phyloP scores from a whole-genome alignment of 2,113 vertebrate genomes.

The Melanocharis versteri region DNA sequence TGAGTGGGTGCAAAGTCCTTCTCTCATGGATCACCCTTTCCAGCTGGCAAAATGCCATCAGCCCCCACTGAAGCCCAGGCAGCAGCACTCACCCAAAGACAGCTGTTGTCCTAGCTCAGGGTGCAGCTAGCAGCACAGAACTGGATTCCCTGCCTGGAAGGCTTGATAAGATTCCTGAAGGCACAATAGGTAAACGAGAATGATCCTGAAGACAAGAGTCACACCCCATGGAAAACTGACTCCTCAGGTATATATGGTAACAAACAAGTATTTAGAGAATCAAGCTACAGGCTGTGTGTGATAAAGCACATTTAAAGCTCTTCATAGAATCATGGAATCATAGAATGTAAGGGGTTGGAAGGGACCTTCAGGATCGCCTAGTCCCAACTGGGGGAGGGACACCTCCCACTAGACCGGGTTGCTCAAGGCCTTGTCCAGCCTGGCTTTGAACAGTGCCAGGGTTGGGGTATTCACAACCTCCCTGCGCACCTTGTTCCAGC shows the following conservation, averaged over 20 bases:
- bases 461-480: neutral
- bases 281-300: too few relatives aligned
- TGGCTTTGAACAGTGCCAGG: too few relatives aligned
- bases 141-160: neutral
- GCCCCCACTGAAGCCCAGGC: neutral
- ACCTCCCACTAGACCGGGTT: too few relatives aligned
- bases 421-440: neutral
- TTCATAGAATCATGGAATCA: neutral
- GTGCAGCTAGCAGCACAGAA: neutral
- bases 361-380: neutral
- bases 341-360: neutral
- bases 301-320: neutral
- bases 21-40: neutral
- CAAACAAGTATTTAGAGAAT: neutral
- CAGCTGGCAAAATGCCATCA: neutral
- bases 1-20: neutral
- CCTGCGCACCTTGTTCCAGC: neutral
- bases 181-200: accelerated
- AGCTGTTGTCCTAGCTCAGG: neutral
- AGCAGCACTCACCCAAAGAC: neutral
- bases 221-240: neutral
- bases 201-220: neutral
- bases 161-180: neutral
- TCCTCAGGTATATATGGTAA: accelerated
- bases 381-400: neutral